Evolutionary conservation across 2,113 vertebrate species (phyloP).

Genomic region (Delphinapterus leucas): DNA sequence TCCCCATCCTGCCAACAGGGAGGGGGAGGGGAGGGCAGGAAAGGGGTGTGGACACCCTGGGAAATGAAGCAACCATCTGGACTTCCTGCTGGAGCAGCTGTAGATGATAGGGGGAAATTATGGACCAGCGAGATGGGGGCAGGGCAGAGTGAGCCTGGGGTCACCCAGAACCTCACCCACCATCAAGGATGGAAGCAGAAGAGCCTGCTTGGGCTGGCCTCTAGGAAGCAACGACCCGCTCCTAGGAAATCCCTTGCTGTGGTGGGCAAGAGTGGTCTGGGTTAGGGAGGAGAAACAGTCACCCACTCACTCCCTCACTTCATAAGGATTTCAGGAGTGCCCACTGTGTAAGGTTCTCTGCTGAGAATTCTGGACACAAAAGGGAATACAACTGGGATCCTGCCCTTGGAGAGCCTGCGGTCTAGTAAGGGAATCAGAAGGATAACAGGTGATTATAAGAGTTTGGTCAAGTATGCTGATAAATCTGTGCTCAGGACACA

Average conservation of each 20-base stretch:
- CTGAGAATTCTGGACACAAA: neutral
- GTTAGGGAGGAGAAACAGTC: neutral
- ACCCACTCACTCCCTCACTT: rapidly evolving
- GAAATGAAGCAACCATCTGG: constrained; percentile 51
- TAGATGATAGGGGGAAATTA: neutral
- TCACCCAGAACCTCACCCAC: neutral
- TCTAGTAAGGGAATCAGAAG: neutral
- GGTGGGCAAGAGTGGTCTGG: neutral
- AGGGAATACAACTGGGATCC: neutral
- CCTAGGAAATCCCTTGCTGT: neutral
- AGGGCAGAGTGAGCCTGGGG: neutral
- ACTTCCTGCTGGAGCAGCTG: constrained; percentile 19
- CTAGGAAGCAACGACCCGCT: neutral
- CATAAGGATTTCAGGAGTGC: neutral
- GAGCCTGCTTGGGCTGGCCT: neutral
- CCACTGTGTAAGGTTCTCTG: neutral
- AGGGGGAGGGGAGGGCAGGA: neutral
- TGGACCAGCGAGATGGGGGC: rapidly evolving
- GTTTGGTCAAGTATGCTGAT: no score
- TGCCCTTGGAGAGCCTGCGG: neutral
- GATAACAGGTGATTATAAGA: neutral
- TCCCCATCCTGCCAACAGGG: neutral
- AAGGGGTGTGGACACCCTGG: constrained; percentile 28
- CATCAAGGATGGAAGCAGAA: neutral
- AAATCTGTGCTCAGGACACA: neutral